phyloP scores from a whole-genome alignment of 2,888 invertebrate species.

The Scaptomyza flava region DNA sequence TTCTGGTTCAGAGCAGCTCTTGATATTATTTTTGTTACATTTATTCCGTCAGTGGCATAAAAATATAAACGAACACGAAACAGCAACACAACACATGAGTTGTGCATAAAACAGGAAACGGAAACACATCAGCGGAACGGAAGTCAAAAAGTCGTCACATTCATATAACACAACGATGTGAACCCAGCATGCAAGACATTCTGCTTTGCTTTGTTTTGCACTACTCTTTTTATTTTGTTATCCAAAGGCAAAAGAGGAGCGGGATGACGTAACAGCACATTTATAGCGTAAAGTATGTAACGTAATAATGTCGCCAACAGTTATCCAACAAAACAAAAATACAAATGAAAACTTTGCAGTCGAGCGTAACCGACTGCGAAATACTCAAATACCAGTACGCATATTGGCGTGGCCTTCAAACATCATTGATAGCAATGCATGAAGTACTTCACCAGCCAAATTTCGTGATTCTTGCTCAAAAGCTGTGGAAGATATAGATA shows the following conservation, averaged over 20 bases:
- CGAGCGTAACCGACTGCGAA: too few species aligned
- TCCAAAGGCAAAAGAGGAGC: not conserved
- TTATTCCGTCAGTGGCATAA: conserved; percentile 27
- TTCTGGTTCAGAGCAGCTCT: conserved; percentile 36
- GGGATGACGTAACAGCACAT: conserved; percentile 69
- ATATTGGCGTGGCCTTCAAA: too few species aligned
- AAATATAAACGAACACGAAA: conserved; percentile 25
- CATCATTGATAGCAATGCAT: too few species aligned
- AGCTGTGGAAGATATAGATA: too few species aligned
- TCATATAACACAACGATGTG: conserved; percentile 74
- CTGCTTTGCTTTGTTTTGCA: conserved; percentile 54
- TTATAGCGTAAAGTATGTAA: conserved; percentile 78
- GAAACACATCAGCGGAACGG: conserved; percentile 84
- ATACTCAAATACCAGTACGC: too few species aligned
- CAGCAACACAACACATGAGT: conserved; percentile 57
- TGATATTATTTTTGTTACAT: conserved; percentile 74
- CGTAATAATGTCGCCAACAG: conserved; percentile 79
- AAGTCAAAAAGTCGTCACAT: conserved; percentile 82
- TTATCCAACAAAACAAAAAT: conserved; percentile 48
- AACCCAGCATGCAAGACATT: conserved; percentile 45
- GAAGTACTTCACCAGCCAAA: too few species aligned
- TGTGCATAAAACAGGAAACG: conserved; percentile 81
- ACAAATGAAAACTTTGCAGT: too few species aligned
- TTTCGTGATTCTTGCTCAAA: too few species aligned
- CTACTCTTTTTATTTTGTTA: conserved; percentile 38